Conservation (phyloP, 2,797 vertebrate genomes). For the Enteromius viviparus region DNA sequence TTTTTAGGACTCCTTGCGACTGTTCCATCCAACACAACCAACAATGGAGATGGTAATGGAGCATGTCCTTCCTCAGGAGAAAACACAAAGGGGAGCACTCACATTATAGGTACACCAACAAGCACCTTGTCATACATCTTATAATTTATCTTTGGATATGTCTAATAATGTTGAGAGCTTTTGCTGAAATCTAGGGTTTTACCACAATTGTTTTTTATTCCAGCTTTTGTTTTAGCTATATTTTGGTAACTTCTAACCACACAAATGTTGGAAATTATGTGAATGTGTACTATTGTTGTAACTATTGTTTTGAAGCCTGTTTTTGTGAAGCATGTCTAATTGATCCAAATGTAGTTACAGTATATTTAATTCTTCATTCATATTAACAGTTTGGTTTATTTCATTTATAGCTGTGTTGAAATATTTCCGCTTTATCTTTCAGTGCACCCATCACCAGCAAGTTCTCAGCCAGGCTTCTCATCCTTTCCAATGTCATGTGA, state of each 20-base stretch:
- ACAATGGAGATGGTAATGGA: conserved; percentile 75
- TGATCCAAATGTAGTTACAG: neutral
- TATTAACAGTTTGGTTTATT: neutral
- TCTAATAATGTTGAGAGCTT: neutral
- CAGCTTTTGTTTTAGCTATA: neutral
- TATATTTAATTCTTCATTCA: neutral
- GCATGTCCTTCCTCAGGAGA: conserved; percentile 74
- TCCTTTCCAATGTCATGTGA: conserved; percentile 5
- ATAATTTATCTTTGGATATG: neutral
- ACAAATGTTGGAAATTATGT: neutral
- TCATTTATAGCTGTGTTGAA: neutral
- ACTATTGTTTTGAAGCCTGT: neutral
- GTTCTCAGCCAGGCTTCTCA: conserved; percentile 8
- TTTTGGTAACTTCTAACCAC: neutral
- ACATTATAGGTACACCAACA: conserved; percentile 34
- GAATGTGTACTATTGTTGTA: neutral
- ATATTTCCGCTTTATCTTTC: conserved; percentile 4
- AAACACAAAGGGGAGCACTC: conserved; percentile 65
- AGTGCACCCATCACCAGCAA: conserved; percentile 24
- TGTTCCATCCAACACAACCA: conserved; percentile 84
- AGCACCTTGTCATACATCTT: neutral
- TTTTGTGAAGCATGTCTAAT: neutral
- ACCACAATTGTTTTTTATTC: no score
- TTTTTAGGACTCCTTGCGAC: conserved; percentile 86
- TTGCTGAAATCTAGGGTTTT: neutral